phyloP scores from a whole-genome alignment of 2,888 invertebrate species.

The Gerris lacustris region DNA sequence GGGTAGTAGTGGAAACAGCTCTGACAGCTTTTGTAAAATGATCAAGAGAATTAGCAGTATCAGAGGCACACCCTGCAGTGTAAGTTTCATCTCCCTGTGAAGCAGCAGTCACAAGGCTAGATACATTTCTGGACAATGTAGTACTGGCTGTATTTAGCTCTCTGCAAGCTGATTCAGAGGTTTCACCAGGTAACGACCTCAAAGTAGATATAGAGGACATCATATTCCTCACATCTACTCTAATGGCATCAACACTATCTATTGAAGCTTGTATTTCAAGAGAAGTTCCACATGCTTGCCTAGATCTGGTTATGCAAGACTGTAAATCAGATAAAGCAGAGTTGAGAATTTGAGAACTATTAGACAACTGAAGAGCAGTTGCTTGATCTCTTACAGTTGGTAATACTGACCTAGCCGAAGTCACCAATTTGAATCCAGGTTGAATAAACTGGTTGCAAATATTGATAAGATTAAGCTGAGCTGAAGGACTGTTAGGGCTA shows the following conservation, averaged over 20 bases:
- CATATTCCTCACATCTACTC: conserved; percentile 69
- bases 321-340: conserved; percentile 53
- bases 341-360: conserved; percentile 55
- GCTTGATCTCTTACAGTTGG: conserved; percentile 71
- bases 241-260: conserved; percentile 64
- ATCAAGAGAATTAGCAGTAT: conserved; percentile 62
- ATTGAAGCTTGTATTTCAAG: conserved; percentile 71
- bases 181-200: conserved; percentile 74
- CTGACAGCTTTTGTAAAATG: conserved; percentile 62
- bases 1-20: conserved; percentile 55
- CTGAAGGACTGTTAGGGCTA: conserved; percentile 57
- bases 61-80: conserved; percentile 67
- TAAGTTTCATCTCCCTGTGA: conserved; percentile 68
- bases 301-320: conserved; percentile 45
- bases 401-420: conserved; percentile 65
- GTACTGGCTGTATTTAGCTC: conserved; percentile 53
- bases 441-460: conserved; percentile 72
- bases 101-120: conserved; percentile 75
- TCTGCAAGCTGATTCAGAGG: conserved; percentile 49
- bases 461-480: conserved; percentile 67
- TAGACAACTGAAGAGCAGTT: conserved; percentile 59
- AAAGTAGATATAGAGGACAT: conserved; percentile 62
- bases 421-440: conserved; percentile 57
- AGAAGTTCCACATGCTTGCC: conserved; percentile 66
- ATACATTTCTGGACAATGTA: conserved; percentile 67